These are phyloP conservation scores for Thripadectes ignobilis DNA, from an alignment of 2,797 vertebrate genomes.

Conservation along the genomic window DNA sequence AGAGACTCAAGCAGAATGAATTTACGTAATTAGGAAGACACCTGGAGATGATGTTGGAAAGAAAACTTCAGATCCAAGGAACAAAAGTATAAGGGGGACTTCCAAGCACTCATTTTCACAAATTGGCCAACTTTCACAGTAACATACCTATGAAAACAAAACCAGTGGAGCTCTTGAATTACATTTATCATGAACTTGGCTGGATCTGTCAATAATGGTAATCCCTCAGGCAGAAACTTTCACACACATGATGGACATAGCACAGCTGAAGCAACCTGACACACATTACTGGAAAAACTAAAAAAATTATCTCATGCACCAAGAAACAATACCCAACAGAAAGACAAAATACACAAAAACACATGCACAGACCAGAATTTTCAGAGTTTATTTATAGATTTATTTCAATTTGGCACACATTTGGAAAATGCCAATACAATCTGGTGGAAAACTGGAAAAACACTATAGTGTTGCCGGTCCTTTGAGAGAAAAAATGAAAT, in stretches of 20 bases:
- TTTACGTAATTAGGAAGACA: not conserved
- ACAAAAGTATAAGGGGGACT: not conserved
- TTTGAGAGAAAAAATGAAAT: not conserved
- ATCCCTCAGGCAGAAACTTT: not conserved
- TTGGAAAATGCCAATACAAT: constrained; percentile 5
- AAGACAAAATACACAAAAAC: not conserved
- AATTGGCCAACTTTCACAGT: not conserved
- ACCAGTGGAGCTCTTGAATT: not conserved
- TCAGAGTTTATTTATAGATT: constrained; percentile 53
- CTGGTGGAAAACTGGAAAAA: constrained; percentile 13
- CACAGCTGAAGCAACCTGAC: not conserved
- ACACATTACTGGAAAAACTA: not conserved
- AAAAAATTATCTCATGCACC: not conserved
- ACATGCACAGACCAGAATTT: not conserved
- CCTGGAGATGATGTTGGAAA: not conserved
- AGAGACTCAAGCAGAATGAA: not conserved
- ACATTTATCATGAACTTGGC: not conserved
- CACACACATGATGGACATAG: not conserved
- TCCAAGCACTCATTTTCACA: not conserved
- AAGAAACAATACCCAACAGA: not conserved
- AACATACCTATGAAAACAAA: not conserved
- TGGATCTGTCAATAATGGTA: not conserved
- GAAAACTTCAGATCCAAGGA: not conserved
- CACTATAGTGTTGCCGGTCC: not conserved
- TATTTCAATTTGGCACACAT: constrained; percentile 43